These are phyloP conservation scores for Adoxophyes honmai DNA, from an alignment of 1,140 invertebrate species.

Conservation along the genomic window DNA sequence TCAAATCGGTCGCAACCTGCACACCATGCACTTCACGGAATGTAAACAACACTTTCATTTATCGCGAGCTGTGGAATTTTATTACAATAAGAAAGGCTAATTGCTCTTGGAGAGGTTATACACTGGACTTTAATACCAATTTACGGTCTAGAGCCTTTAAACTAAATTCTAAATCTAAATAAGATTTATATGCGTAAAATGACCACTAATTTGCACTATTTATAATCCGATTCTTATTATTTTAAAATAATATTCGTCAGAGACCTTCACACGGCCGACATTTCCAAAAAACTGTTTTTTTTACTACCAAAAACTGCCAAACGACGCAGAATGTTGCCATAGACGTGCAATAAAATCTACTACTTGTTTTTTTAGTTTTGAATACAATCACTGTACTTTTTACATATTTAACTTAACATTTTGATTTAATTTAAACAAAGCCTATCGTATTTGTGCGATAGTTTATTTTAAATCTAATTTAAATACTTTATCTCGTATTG, in stretches of 20 bases:
- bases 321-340: constrained; percentile 10
- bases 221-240: constrained; percentile 6
- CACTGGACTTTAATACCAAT: neutral
- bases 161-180: neutral
- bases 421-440: too few relatives aligned
- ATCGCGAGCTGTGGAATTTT: constrained; percentile 47
- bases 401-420: too few relatives aligned
- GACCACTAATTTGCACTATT: neutral
- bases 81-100: constrained; percentile 53
- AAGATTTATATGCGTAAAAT: neutral
- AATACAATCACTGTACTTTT: too few relatives aligned
- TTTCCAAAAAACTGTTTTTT: constrained; percentile 41
- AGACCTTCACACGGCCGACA: constrained; percentile 41
- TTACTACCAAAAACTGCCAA: constrained; percentile 19
- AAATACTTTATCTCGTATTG: too few relatives aligned
- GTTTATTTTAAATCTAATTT: too few relatives aligned
- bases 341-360: neutral
- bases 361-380: neutral
- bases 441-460: too few relatives aligned
- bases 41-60: constrained; percentile 65
- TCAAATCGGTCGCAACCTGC: constrained; percentile 34
- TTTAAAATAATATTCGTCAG: constrained; percentile 12
- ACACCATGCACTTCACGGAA: constrained; percentile 47
- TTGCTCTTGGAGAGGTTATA: constrained; percentile 54
- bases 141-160: neutral